Base-by-base conservation (phyloP, 2,888 invertebrate genomes). In the Beris chalybata region DNA sequence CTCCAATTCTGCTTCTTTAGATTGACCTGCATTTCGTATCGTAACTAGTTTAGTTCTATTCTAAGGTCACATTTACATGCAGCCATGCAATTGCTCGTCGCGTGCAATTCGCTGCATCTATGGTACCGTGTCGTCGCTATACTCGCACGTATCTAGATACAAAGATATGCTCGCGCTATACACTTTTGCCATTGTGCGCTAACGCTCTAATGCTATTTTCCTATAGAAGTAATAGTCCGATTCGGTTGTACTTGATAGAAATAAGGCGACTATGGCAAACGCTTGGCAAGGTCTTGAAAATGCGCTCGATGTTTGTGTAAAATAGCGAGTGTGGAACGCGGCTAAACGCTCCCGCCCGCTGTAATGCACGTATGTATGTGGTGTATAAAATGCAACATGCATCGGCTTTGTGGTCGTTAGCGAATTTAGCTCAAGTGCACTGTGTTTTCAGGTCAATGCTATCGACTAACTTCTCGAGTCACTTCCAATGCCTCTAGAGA, bases 391-490 rank as follows among this genome's bases (percentile, higher is more conserved):
- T 59, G 48, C 48, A 59, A 48, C 22, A 32, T 58, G 58, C 58
- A 59, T 13, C 48, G 47, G 47, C 9, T 38, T 9, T 38, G 52
- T 31, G 53, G 52, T 38, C 63, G 64, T 67, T 64, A 43, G 30
- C 64, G 63, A 58, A 71, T 69, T 67, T 71, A 69, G 71, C 70
- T 77, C 83, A 83, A 83, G 83, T 83, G 81, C 82, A 84, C 66
- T 81, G 74, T 82, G 83, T 80, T 78, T 83, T 74, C 82, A 72
- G 83, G 83, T 82, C 83, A 82, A 73, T 73, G 72, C 66, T 68
- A 67, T 50, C 65, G 32, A 61, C 59, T 63, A 61, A 57, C 63
- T 66, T 22, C 58, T 65, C 65, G 22, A 68, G 52, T 66, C 54
- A 68, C 58, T 65, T 55, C 63, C 66, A 67, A 69, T 67, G 65